These are phyloP conservation scores for Propithecus coquereli DNA, from an alignment of 2,113 vertebrate species.

Conservation along the genomic window DNA sequence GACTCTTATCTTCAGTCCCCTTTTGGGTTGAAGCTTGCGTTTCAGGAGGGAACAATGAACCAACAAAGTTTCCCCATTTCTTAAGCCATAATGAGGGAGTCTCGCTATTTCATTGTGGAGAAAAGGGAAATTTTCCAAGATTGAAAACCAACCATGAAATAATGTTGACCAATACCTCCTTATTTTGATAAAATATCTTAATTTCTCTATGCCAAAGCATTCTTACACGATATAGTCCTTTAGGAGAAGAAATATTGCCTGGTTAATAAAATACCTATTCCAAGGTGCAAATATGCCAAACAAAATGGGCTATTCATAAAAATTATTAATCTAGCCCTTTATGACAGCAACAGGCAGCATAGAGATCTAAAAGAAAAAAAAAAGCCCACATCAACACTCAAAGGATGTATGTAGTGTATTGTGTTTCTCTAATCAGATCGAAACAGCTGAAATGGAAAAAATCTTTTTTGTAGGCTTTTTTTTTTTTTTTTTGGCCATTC, in stretches of 20 bases:
- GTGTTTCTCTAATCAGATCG: slow-evolving; percentile 18
- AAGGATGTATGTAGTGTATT: not conserved
- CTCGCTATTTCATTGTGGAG: not conserved
- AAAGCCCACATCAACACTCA: not conserved
- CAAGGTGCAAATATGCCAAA: not conserved
- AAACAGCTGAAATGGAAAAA: slow-evolving; percentile 28
- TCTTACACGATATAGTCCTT: not conserved
- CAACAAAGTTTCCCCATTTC: not conserved
- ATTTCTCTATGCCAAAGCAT: not conserved
- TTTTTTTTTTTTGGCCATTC: not conserved
- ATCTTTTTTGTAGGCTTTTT: not conserved
- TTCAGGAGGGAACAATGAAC: not conserved
- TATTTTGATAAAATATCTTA: slow-evolving; percentile 22
- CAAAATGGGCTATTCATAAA: not conserved
- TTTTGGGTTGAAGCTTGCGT: not conserved
- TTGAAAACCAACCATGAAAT: not conserved
- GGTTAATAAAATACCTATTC: not conserved
- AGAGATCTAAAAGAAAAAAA: not conserved
- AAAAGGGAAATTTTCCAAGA: not conserved
- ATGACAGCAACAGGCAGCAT: not conserved
- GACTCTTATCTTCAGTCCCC: not conserved
- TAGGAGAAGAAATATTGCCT: not conserved
- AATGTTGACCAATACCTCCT: not conserved
- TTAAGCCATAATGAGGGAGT: not conserved
- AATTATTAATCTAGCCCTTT: not conserved